Evolutionary conservation across 2,797 vertebrate genomes (phyloP).

Genomic region (Prionace glauca): DNA sequence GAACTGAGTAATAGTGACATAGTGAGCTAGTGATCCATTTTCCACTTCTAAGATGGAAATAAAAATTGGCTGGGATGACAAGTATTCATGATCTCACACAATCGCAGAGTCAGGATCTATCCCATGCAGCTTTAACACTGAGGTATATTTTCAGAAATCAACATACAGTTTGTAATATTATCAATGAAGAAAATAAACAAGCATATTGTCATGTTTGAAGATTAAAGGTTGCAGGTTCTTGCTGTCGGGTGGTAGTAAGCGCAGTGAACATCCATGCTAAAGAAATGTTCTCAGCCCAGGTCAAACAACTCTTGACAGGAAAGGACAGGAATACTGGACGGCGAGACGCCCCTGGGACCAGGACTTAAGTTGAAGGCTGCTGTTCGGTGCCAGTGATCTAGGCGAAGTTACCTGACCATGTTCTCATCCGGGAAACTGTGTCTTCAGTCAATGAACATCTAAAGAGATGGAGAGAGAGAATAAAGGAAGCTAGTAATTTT

Average conservation of each 20-base stretch:
- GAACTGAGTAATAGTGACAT: neutral
- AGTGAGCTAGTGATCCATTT: neutral
- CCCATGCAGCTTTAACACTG: neutral
- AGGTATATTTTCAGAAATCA: neutral
- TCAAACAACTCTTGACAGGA: neutral
- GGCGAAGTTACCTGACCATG: neutral
- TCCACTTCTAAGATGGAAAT: neutral
- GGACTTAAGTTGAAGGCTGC: neutral
- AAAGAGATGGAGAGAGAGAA: neutral
- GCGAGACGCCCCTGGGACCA: neutral
- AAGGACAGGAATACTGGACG: neutral
- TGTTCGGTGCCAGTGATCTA: neutral
- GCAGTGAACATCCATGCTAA: neutral
- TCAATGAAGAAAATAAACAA: neutral
- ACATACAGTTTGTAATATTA: neutral
- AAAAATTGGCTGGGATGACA: neutral
- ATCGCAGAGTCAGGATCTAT: neutral
- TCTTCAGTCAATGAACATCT: neutral
- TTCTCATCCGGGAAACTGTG: neutral
- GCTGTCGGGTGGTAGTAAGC: neutral
- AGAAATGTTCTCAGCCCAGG: neutral
- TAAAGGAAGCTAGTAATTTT: neutral
- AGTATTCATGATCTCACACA: neutral
- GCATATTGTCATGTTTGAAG: neutral
- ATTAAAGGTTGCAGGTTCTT: neutral